phyloP scores from a whole-genome alignment of 2,113 vertebrate species.

The Neopipo cinnamomea region DNA sequence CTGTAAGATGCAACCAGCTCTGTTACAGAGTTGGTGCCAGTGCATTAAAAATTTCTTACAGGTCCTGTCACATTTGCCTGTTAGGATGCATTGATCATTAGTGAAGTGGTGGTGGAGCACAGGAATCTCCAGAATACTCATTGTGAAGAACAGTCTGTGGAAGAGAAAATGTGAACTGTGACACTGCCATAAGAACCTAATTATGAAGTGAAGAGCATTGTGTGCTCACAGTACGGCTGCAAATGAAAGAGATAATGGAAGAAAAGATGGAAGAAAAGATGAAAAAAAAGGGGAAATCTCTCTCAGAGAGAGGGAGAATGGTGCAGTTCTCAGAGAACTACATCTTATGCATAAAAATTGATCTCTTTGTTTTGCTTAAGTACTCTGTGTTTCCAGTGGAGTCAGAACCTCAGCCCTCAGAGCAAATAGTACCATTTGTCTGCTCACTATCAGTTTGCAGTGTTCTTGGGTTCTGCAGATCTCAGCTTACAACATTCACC shows the following conservation, averaged over 20 bases:
- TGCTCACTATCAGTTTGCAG: neutral
- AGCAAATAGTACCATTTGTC: neutral
- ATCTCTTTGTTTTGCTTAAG: neutral
- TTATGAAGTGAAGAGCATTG: neutral
- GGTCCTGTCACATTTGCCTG: neutral
- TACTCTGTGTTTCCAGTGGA: neutral
- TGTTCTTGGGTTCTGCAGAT: neutral
- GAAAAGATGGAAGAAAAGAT: neutral
- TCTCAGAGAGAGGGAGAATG: neutral
- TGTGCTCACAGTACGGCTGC: neutral
- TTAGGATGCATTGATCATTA: neutral
- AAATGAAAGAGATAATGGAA: neutral
- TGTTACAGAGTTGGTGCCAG: neutral
- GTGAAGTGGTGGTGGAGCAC: neutral
- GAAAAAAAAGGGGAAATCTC: neutral
- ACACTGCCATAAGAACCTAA: neutral
- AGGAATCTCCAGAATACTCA: neutral
- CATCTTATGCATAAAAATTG: neutral
- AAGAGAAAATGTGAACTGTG: neutral
- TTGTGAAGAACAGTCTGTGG: neutral
- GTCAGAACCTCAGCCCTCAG: neutral
- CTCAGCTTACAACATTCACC: neutral
- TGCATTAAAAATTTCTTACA: neutral
- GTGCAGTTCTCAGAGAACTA: neutral
- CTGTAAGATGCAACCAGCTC: neutral